Base-by-base conservation (phyloP, 2,888 invertebrate species). In the Chaitophorus viminalis region DNA sequence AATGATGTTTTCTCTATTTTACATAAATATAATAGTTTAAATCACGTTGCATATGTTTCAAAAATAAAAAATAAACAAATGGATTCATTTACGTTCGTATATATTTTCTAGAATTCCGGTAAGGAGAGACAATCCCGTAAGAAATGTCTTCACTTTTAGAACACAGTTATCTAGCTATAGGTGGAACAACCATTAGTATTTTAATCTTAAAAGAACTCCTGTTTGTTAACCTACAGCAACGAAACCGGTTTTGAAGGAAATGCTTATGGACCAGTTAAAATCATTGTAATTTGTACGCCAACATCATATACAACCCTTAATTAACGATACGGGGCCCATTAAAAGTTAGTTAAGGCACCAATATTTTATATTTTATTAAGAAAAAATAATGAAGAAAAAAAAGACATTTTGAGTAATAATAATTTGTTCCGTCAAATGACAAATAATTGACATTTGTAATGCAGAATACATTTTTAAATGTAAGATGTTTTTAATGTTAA, bases 181-280 rank as follows among this genome's bases (percentile, higher is more conserved):
- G 70, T 87, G 72, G 74, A n/a, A 60, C 18, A 54, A 11, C 75
- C 65, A 84, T 83, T 83, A 83, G 74, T 75, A 31, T 14, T 70
- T 29, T 54, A 36, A 46, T 85, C 78, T 79, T 25, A 25, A 78
- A 78, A 76, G n/a, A 68, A 87, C 79, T 74, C 3, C 3, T 87
- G 46, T 76, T 76, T 52, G 17, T 79, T 36, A 70, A 60, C 70
- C 52, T 54, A 70, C 70, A 86, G n/a, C n/a, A 14, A 70, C 21
- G n/a, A 60, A 87, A 87, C 86, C 86, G 86, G 86, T 87, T 79
- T 25, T 9, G 8, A 60, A 79, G 79, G 25, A 87, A 87, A 87
- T 74, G 31, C 31, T 72, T 74, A 74, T 74, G 72, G 72, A 87
- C 86, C 31, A 79, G 72, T 87, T 79, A 72, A 74, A 79, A 74